Conservation (phyloP, 35 echinoderm and acorn worm genomes). For the Eucidaris tribuloides region DNA sequence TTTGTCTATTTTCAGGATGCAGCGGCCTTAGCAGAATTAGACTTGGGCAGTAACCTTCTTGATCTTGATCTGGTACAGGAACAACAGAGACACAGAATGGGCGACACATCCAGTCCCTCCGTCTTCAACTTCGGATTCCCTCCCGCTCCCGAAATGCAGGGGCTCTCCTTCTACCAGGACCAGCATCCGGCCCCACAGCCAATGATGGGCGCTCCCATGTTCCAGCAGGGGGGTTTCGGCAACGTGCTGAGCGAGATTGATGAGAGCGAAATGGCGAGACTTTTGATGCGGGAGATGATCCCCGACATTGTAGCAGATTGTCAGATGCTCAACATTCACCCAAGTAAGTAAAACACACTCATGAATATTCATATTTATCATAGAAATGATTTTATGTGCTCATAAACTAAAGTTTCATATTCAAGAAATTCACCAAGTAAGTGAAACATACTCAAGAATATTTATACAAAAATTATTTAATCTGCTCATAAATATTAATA, state of each 20-base stretch:
- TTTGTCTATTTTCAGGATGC: not conserved
- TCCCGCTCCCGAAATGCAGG: not conserved
- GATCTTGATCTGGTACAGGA: not conserved
- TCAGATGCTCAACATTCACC: not conserved
- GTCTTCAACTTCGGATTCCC: not conserved
- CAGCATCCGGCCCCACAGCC: not conserved
- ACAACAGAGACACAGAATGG: not conserved
- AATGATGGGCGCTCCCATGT: not conserved
- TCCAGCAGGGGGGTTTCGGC: not conserved
- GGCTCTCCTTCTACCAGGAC: not conserved
- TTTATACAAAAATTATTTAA: no score
- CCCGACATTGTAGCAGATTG: not conserved
- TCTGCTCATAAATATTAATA: no score
- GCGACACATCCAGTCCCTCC: not conserved
- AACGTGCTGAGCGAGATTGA: not conserved
- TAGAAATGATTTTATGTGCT: no score
- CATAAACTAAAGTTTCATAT: no score
- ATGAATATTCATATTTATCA: no score
- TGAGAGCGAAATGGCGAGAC: constrained; percentile 3
- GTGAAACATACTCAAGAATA: no score
- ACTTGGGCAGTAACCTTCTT: not conserved
- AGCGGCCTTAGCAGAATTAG: not conserved
- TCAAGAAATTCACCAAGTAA: no score
- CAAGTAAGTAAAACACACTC: constrained; percentile 22
- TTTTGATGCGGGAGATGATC: constrained; percentile 7